Percentiles rank a stretch among this genome's conserved stretches.
Evolutionary conservation across 1,140 invertebrate species (phyloP).

Genomic region (Zaprionus tsacasi): DNA sequence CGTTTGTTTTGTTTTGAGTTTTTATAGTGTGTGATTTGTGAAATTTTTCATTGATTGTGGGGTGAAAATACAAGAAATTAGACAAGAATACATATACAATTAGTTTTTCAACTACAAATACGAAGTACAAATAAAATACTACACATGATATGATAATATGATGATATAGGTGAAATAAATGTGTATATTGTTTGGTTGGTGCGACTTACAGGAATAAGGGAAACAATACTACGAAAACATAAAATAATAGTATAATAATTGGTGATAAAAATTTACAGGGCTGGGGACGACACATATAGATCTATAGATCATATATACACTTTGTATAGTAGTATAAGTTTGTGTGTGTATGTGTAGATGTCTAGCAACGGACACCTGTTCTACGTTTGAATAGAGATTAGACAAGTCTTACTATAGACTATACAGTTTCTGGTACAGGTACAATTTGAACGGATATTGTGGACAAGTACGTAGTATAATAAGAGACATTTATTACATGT

Average conservation of each 20-base stretch:
- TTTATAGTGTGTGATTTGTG: conserved; percentile 70
- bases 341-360: conserved; percentile 43
- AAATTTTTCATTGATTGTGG: conserved; percentile 53
- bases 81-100: conserved; percentile 84
- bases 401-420: conserved; percentile 68
- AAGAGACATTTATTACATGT: conserved; percentile 57
- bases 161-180: conserved; percentile 36
- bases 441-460: conserved; percentile 10
- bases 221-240: conserved; percentile 65
- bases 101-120: conserved; percentile 83
- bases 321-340: conserved; percentile 25
- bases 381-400: conserved; percentile 51
- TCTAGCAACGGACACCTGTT: conserved; percentile 37
- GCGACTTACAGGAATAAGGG: conserved; percentile 51
- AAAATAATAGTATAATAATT: conserved; percentile 45
- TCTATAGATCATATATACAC: conserved; percentile 35
- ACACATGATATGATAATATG: conserved; percentile 28
- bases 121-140: conserved; percentile 54
- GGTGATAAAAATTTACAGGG: conserved; percentile 53
- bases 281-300: conserved; percentile 36
- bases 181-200: conserved; percentile 37
- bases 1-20: conserved; percentile 58
- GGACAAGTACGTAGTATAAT: conserved; percentile 52
- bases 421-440: conserved; percentile 14
- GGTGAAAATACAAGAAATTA: conserved; percentile 83